Evolutionary conservation across 2,888 invertebrate genomes (phyloP).

Genomic region (Rhimphoctona megacephalus): DNA sequence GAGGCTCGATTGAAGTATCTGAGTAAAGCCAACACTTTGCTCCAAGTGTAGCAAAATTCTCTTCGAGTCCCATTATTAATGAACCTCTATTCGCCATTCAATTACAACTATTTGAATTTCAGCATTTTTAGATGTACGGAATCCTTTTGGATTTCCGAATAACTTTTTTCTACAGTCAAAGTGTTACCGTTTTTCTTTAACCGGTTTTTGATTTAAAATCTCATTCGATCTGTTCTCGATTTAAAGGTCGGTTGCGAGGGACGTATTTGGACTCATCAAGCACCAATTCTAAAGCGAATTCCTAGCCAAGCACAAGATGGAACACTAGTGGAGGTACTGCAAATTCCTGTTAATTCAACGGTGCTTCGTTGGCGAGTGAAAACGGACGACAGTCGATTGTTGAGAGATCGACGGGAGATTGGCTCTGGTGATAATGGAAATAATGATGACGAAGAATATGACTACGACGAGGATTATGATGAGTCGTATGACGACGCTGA

Average conservation of each 20-base stretch:
- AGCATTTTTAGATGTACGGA: no score
- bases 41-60: background rate
- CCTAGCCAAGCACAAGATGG: conserved; percentile 91
- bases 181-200: no score
- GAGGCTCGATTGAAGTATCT: no score
- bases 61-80: no score
- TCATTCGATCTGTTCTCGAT: background rate
- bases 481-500: conserved; percentile 82
- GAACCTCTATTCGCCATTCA: no score
- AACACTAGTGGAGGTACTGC: conserved; percentile 89
- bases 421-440: conserved; percentile 82
- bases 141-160: no score
- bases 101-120: no score
- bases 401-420: conserved; percentile 81
- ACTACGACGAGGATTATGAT: conserved; percentile 82
- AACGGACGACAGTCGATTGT: conserved; percentile 74
- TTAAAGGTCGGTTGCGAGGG: conserved; percentile 91
- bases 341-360: conserved; percentile 86
- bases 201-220: background rate
- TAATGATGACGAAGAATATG: conserved; percentile 77
- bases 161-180: no score
- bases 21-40: background rate
- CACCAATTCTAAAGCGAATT: conserved; percentile 89
- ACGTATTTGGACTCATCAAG: conserved; percentile 89
- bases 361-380: conserved; percentile 89